Conservation (phyloP, 2,888 invertebrate species). For the Siphlonurus alternatus region DNA sequence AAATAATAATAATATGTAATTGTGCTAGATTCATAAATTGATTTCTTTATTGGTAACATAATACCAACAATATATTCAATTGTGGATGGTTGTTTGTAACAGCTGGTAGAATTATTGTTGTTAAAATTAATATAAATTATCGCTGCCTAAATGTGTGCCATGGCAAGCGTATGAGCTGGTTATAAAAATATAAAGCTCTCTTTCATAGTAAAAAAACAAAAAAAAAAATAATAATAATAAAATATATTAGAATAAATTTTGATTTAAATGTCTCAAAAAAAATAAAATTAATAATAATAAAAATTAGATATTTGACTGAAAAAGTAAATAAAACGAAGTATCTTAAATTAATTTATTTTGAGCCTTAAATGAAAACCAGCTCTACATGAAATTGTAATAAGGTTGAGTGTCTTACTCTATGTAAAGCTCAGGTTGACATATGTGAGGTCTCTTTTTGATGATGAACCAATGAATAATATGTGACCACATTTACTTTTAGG, state of each 20-base stretch:
- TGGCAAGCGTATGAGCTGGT: neutral
- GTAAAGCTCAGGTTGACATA: neutral
- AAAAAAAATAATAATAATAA: neutral
- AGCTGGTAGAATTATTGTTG: neutral
- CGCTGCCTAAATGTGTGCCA: neutral
- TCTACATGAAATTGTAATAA: too few relatives aligned
- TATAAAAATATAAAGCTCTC: neutral
- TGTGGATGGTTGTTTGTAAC: neutral
- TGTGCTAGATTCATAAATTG: too few relatives aligned
- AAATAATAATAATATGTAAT: too few relatives aligned
- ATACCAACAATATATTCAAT: neutral
- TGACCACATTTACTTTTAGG: too few relatives aligned
- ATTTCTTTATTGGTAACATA: too few relatives aligned
- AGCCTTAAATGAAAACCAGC: neutral
- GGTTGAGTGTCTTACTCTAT: neutral
- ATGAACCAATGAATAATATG: too few relatives aligned
- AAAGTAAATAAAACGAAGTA: too few relatives aligned
- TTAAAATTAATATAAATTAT: neutral
- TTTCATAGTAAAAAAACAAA: neutral
- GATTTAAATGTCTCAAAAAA: neutral
- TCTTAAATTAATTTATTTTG: too few relatives aligned
- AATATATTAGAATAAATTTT: neutral
- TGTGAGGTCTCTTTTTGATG: neutral
- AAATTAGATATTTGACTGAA: neutral
- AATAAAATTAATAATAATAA: neutral